Conservation (phyloP, 2,797 vertebrate genomes). For the Channallabes apus region DNA sequence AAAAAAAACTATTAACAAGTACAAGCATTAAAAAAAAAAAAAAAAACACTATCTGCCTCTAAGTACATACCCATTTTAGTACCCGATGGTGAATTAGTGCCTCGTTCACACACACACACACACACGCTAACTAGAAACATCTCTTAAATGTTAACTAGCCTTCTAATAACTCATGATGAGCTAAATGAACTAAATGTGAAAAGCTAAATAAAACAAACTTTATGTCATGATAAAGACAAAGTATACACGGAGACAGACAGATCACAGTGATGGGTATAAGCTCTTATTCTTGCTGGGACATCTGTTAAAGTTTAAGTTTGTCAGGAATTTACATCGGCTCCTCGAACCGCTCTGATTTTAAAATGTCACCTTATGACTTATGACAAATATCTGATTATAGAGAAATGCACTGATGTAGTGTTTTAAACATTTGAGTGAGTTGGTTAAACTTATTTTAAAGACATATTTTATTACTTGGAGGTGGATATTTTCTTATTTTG, state of each 20-base stretch:
- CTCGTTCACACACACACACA: background rate
- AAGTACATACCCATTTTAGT: background rate
- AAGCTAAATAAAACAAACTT: background rate
- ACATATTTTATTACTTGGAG: too few species aligned
- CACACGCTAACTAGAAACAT: background rate
- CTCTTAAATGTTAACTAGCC: background rate
- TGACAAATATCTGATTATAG: background rate
- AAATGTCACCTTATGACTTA: slow-evolving; percentile 2
- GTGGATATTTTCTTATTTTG: too few species aligned
- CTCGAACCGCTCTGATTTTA: background rate
- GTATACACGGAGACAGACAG: background rate
- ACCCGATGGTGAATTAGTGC: background rate
- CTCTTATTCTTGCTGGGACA: background rate
- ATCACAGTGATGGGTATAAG: slow-evolving; percentile 1
- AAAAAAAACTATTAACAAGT: background rate
- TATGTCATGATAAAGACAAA: background rate
- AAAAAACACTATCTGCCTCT: background rate
- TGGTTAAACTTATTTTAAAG: too few species aligned
- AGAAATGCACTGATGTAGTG: background rate
- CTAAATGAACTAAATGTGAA: background rate
- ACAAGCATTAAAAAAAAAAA: background rate
- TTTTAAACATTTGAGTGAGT: background rate
- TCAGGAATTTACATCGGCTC: background rate
- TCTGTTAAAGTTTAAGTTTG: background rate
- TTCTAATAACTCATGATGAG: background rate